Base-by-base conservation (phyloP, 64 coral and sea anemone species). In the Stichodactyla helianthus region DNA sequence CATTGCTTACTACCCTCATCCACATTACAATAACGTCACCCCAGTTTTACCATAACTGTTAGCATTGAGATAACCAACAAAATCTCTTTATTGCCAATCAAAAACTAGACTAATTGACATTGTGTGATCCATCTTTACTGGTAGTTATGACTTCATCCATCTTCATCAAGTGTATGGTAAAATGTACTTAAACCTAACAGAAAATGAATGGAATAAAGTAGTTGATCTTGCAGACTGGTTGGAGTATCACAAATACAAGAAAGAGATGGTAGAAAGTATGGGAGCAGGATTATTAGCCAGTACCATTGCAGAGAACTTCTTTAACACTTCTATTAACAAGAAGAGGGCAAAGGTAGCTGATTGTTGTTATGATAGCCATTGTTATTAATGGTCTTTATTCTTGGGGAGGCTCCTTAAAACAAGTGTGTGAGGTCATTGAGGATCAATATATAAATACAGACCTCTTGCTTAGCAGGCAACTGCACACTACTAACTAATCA, bases 61-160 rank as follows among this genome's bases (percentile, higher is more conserved):
- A 65, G 15, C 35, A 44, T 44, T 44, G 35, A 44, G 0, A 3
- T 44, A 44, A 44, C 3, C 55, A 58, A 58, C 55, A 11, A 15
- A 58, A 9, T 58, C 9, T 11, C 8, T 58, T 58, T 58, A 58
- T 11, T 58, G 8, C 14, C 0, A 58, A 58, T 5, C 14, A 58
- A 58, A 1, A 2, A 58, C 14, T 44, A 44, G 35, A 44, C 2
- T 44, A 44, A 44, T 44, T n/a, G n/a, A n/a, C n/a, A n/a, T n/a
- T 44, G 28, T 31, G 12, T 28, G 8, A 10, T 31, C 7, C 1
- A 2, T 74, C 25, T 27, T 52, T 20, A 0, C 52, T 22, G 14
- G 52, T 77, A 95, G 93, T 52, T 95, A 91, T 81, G 93, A 95
- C 59, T 95, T 77, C 83, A 91, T 95, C 16, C 89, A 95, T 52